These are phyloP conservation scores for Orthosia incerta DNA, from an alignment of 2,888 invertebrate genomes.

Conservation along the genomic window DNA sequence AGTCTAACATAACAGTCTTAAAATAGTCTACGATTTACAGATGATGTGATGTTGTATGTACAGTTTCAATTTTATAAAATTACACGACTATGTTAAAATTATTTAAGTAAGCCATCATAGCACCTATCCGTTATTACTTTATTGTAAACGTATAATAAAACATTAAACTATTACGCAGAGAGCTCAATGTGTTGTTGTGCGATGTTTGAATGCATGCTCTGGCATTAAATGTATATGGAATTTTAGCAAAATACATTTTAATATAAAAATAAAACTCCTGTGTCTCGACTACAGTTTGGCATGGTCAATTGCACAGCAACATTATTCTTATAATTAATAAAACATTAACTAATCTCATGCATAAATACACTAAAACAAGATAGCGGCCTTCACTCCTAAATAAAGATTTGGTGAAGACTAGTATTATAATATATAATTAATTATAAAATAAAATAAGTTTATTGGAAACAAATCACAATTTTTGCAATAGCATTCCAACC, in stretches of 20 bases:
- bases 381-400: constrained; percentile 72
- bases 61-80: constrained; percentile 65
- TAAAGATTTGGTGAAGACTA: constrained; percentile 77
- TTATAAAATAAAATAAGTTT: constrained; percentile 51
- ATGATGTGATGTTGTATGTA: constrained; percentile 76
- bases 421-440: constrained; percentile 55
- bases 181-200: constrained; percentile 63
- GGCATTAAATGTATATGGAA: constrained; percentile 50
- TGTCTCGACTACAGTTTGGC: constrained; percentile 67
- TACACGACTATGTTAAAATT: constrained; percentile 64
- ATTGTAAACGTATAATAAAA: constrained; percentile 64
- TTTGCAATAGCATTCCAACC: constrained; percentile 56
- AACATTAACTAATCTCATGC: constrained; percentile 60
- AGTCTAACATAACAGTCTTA: constrained; percentile 73
- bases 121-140: constrained; percentile 81
- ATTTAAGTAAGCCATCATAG: constrained; percentile 87
- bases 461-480: constrained; percentile 64
- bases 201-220: constrained; percentile 46
- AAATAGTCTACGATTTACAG: constrained; percentile 66
- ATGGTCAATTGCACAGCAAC: constrained; percentile 73
- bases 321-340: constrained; percentile 60
- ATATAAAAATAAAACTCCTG: constrained; percentile 69
- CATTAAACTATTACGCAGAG: constrained; percentile 65
- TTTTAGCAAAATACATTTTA: constrained; percentile 68
- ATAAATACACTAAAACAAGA: constrained; percentile 52